Evolutionary conservation across 2,113 vertebrate genomes (phyloP).

Genomic region (Eulemur macaco): DNA sequence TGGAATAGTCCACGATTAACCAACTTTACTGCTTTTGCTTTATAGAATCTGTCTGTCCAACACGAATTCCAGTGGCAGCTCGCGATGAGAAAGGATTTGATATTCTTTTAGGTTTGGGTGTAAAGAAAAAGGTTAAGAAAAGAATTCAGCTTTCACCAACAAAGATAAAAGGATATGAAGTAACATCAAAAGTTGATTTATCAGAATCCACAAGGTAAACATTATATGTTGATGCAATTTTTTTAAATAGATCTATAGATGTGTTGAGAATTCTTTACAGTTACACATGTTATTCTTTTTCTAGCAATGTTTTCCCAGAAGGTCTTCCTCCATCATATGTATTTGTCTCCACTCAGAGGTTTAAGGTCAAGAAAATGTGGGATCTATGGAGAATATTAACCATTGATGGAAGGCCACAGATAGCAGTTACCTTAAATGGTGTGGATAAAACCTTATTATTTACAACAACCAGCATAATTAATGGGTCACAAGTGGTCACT

Average conservation of each 20-base stretch:
- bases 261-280: constrained; percentile 6
- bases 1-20: neutral
- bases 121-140: constrained; percentile 94
- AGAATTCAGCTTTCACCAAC: constrained; percentile 90
- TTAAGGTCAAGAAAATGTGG: constrained; percentile 95
- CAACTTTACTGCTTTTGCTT: constrained; percentile 36
- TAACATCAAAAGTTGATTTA: constrained; percentile 91
- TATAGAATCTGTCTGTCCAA: constrained; percentile 95
- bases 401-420: constrained; percentile 91
- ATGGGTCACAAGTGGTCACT: constrained; percentile 90
- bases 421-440: constrained; percentile 94
- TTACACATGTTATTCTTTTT: constrained; percentile 33
- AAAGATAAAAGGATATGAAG: constrained; percentile 93
- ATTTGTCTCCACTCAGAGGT: constrained; percentile 96
- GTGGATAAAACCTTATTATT: constrained; percentile 90
- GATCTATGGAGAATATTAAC: constrained; percentile 96
- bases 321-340: constrained; percentile 98
- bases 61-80: constrained; percentile 92
- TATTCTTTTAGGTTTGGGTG: constrained; percentile 92
- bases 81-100: constrained; percentile 98
- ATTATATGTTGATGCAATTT: neutral
- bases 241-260: neutral
- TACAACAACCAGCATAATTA: constrained; percentile 91
- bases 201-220: constrained; percentile 93
- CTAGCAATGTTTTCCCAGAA: constrained; percentile 94